phyloP scores from a whole-genome alignment of 2,113 vertebrate species.

The Desmodus rotundus region DNA sequence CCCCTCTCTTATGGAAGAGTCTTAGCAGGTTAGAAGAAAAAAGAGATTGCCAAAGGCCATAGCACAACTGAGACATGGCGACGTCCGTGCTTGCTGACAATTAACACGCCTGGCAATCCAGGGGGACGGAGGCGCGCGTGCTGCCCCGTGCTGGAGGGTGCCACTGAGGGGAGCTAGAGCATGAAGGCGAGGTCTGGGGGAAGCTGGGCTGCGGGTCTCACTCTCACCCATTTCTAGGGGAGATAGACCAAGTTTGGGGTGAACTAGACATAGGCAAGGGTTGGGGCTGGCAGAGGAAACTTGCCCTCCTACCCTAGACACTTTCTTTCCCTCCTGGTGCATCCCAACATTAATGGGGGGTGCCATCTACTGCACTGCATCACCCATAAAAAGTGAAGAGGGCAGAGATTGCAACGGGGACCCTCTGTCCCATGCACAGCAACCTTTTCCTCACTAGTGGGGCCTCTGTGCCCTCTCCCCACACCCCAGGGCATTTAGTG shows the following conservation, averaged over 20 bases:
- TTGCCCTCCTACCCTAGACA: background rate
- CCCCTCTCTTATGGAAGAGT: background rate
- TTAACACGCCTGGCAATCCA: background rate
- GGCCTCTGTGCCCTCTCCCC: background rate
- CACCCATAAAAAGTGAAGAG: background rate
- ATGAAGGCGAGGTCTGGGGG: background rate
- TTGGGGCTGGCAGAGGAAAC: background rate
- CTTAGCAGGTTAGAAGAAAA: background rate
- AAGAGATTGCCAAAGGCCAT: background rate
- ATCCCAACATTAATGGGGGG: background rate
- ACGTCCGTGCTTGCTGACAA: background rate
- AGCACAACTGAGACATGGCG: background rate
- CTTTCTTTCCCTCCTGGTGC: background rate
- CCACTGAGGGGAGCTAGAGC: background rate
- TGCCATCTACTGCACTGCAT: background rate
- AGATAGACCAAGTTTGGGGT: background rate
- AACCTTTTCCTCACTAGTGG: too few species aligned
- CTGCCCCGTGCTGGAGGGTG: too few species aligned
- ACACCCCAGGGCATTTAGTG: background rate
- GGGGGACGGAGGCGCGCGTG: rapidly evolving
- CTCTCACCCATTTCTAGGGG: background rate
- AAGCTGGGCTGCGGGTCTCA: background rate
- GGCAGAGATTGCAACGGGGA: background rate
- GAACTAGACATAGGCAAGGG: rapidly evolving
- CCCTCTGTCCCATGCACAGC: background rate